These are phyloP conservation scores for Eubasilissa regina DNA, from an alignment of 1,140 invertebrate genomes.

Conservation along the genomic window DNA sequence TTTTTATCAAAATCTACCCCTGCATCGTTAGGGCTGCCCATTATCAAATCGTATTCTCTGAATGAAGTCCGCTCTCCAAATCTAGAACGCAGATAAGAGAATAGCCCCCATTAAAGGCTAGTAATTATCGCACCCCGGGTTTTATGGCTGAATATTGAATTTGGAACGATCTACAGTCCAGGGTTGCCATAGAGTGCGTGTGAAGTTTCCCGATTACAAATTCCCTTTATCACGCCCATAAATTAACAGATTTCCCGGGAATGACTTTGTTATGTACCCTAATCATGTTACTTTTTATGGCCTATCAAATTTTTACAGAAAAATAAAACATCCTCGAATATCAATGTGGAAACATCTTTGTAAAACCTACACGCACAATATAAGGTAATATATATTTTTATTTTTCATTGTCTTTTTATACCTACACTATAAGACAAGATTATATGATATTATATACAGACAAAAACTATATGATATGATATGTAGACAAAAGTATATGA, in stretches of 20 bases:
- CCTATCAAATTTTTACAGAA: conserved; percentile 26
- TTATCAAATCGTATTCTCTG: conserved; percentile 40
- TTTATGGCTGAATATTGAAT: conserved; percentile 47
- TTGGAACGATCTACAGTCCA: conserved; percentile 18
- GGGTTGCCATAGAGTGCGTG: conserved; percentile 3
- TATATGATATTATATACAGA: too few species aligned
- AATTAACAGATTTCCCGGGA: conserved; percentile 41
- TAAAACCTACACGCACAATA: too few species aligned
- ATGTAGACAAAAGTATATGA: too few species aligned
- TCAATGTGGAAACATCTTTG: too few species aligned
- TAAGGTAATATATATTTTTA: too few species aligned
- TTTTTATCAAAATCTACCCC: conserved; percentile 7
- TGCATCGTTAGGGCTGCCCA: not conserved
- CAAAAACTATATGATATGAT: too few species aligned
- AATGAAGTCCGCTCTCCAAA: conserved; percentile 40
- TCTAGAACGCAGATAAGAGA: conserved; percentile 45
- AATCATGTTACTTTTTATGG: conserved; percentile 34
- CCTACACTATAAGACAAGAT: too few species aligned
- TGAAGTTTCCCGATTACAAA: conserved; percentile 5
- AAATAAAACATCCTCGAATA: too few species aligned
- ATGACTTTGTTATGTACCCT: conserved; percentile 31
- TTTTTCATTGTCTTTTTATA: too few species aligned
- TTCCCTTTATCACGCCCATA: conserved; percentile 36
- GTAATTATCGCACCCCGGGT: conserved; percentile 38
- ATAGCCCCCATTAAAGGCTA: conserved; percentile 33